Conservation (phyloP, 2,113 vertebrate genomes). For the Vidua chalybeata region DNA sequence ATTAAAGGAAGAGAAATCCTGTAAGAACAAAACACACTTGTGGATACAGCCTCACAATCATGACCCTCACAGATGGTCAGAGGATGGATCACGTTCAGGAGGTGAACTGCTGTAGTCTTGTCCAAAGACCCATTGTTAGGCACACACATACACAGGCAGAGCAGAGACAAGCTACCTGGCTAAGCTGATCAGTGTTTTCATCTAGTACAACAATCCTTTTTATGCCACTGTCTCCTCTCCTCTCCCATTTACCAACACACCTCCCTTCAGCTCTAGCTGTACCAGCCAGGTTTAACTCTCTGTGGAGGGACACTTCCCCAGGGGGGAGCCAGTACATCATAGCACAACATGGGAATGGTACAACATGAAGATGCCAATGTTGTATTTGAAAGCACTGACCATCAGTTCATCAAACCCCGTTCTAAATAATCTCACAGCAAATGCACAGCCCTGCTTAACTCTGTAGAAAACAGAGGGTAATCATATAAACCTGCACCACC, state of each 20-base stretch:
- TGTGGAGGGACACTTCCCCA: background rate
- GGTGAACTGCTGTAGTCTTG: background rate
- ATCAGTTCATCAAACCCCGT: background rate
- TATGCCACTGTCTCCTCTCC: background rate
- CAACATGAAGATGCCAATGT: background rate
- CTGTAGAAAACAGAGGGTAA: background rate
- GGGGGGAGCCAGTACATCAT: background rate
- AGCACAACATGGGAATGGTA: background rate
- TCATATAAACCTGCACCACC: background rate
- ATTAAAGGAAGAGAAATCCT: background rate
- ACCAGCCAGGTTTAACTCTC: background rate
- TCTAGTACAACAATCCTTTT: background rate
- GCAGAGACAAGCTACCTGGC: background rate
- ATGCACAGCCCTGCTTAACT: background rate
- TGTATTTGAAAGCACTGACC: background rate
- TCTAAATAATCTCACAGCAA: background rate
- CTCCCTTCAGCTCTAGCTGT: background rate
- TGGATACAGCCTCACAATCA: background rate
- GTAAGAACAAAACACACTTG: background rate
- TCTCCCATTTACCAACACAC: background rate
- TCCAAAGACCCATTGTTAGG: fast-evolving
- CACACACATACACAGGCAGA: background rate
- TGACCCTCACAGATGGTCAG: background rate
- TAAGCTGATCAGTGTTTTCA: background rate
- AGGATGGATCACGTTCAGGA: fast-evolving